Base-by-base conservation (phyloP, 2,888 invertebrate genomes). In the Oegoconia quadripuncta region DNA sequence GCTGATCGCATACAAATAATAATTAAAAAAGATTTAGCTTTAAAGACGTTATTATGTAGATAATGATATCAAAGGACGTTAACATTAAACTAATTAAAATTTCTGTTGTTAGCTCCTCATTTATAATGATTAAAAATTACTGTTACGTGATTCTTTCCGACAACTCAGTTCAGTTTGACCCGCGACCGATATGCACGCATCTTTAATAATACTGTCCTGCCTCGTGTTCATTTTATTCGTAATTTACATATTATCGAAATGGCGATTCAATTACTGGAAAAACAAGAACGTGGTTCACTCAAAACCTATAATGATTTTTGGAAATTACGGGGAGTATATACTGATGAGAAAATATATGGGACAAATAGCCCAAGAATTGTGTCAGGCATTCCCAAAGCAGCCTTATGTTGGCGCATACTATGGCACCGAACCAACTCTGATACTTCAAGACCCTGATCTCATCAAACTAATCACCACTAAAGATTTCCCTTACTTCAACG, bases 401-500 rank as follows among this genome's bases (percentile, higher is more conserved):
- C 60, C 64, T 0, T 50, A 56, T 23, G 28, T 67, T 3, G 67
- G 69, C 3, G 52, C 55, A 0, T 67, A 46, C 28, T 63, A 48
- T 26, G 61, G 62, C 2, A 59, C 61, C 0, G 54, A 62, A 18
- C 34, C 34, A 47, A 58, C 59, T 0, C 51, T 69, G 3, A 49
- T 74, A 3, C 48, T 67, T 1, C 52, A 57, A 35, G 64, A 67
- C 22, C 71, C 67, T 2, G 60, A 64, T 7, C 42, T 65, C 1
- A 41, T 74, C 6, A 73, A 68, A 34, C 41, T 60, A 0, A 48
- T 73, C 1, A 36, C 60, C 14, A 58, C 64, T 0, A 66, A 67
- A 16, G 66, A 74, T 14, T 71, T 67, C 38, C 56, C 63, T 16
- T 72, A 64, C 39, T 68, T 73, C 39, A 63, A 50, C 37, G 59